phyloP scores from a whole-genome alignment of 1,140 invertebrate genomes.

The Bombus consobrinus region DNA sequence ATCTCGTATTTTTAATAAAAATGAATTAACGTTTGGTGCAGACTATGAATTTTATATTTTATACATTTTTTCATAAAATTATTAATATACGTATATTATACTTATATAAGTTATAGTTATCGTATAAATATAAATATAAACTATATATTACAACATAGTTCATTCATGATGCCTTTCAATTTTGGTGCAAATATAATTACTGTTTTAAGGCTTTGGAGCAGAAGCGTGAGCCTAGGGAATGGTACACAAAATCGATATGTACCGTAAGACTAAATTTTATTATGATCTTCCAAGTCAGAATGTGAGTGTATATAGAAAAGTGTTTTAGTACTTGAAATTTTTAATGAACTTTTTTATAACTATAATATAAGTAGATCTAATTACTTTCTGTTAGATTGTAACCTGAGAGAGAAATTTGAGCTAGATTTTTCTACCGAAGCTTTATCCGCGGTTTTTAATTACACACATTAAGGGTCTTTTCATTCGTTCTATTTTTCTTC shows the following conservation, averaged over 20 bases:
- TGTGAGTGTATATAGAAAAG: no score
- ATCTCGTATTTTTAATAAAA: no score
- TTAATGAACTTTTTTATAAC: no score
- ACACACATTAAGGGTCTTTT: background rate
- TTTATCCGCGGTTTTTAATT: background rate
- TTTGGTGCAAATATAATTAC: background rate
- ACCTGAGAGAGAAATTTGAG: background rate
- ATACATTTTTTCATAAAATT: background rate
- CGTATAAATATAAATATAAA: no score
- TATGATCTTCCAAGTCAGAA: no score
- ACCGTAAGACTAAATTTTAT: no score
- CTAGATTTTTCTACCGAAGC: background rate
- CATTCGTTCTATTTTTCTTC: background rate
- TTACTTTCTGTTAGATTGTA: background rate
- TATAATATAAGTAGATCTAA: background rate
- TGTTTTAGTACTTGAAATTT: background rate
- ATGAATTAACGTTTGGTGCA: no score
- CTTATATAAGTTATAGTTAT: no score
- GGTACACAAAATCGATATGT: background rate
- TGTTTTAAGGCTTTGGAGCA: background rate
- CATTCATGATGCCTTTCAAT: no score
- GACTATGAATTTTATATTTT: background rate
- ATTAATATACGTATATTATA: no score
- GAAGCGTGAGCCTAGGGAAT: background rate
- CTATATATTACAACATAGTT: no score